Conservation (phyloP, 2,113 vertebrate species). For the Holacanthus passer region DNA sequence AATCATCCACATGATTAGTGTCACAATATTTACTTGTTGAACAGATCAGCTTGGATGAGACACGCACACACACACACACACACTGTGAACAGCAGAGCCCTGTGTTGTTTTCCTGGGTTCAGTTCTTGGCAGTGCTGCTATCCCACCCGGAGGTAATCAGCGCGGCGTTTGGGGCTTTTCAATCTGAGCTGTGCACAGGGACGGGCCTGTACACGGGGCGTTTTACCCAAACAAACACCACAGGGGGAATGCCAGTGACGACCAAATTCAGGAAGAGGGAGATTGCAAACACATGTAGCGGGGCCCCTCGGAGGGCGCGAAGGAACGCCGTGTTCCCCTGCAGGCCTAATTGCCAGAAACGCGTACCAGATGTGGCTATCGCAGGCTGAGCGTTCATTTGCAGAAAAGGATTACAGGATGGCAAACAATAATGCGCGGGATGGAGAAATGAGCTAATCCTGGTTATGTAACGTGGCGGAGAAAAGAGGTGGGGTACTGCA, state of each 20-base stretch:
- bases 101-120: constrained; percentile 20
- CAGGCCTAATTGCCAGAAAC: constrained; percentile 52
- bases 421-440: constrained; percentile 46
- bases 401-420: constrained; percentile 40
- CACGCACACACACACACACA: not conserved
- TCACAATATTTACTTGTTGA: constrained; percentile 40
- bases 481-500: constrained; percentile 10
- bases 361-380: constrained; percentile 57
- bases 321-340: constrained; percentile 38
- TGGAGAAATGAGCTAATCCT: constrained; percentile 56
- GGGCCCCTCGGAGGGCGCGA: not conserved
- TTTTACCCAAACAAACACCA: constrained; percentile 68
- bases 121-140: constrained; percentile 23
- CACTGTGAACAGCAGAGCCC: not conserved
- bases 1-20: constrained; percentile 21
- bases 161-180: constrained; percentile 5
- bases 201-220: not conserved
- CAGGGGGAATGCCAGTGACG: constrained; percentile 35
- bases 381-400: constrained; percentile 26
- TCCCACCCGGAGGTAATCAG: constrained; percentile 48
- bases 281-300: constrained; percentile 58
- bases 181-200: constrained; percentile 24
- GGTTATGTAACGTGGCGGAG: constrained; percentile 48
- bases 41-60: constrained; percentile 5
- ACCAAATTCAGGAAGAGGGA: constrained; percentile 29